Evolutionary conservation across 2,888 invertebrate genomes (phyloP).

Genomic region (Orthonevra nobilis): DNA sequence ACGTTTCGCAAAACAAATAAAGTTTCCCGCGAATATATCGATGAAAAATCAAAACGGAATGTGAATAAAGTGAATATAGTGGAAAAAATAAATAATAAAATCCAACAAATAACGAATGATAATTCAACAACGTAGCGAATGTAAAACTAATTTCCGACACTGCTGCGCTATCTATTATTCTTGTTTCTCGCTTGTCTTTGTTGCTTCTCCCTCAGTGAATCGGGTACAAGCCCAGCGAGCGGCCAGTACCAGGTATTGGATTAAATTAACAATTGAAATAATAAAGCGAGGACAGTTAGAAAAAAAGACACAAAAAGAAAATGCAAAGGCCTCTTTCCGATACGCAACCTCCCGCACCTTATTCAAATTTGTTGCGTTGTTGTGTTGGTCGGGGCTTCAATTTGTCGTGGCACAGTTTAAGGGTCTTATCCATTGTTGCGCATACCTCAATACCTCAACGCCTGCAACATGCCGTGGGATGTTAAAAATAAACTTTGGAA

Average conservation of each 20-base stretch:
- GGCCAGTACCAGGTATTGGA: background rate
- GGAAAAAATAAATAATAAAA: conserved; percentile 22
- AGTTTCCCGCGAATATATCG: conserved; percentile 34
- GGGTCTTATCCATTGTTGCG: background rate
- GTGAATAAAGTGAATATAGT: conserved; percentile 12
- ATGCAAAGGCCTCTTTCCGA: conserved; percentile 6
- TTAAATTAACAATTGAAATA: conserved; percentile 32
- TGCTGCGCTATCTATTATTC: conserved; percentile 46
- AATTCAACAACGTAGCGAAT: conserved; percentile 17
- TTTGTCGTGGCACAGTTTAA: background rate
- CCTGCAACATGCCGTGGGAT: background rate
- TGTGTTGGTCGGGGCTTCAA: too few species aligned
- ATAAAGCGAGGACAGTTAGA: background rate
- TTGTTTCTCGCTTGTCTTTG: conserved; percentile 39
- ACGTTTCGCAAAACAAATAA: conserved; percentile 22
- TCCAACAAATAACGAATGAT: conserved; percentile 1
- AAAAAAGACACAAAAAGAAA: background rate
- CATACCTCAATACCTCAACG: too few species aligned
- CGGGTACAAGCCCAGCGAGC: too few species aligned
- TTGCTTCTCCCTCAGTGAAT: background rate
- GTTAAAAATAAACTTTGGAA: conserved; percentile 36
- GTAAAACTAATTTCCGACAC: conserved; percentile 54
- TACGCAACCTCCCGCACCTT: conserved; percentile 13
- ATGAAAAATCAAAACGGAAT: conserved; percentile 30
- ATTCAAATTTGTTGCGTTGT: conserved; percentile 7